Percentiles rank a stretch among this genome's conserved stretches.
Evolutionary conservation across 2,113 vertebrate species (phyloP).

Genomic region (Burhinus bistriatus): DNA sequence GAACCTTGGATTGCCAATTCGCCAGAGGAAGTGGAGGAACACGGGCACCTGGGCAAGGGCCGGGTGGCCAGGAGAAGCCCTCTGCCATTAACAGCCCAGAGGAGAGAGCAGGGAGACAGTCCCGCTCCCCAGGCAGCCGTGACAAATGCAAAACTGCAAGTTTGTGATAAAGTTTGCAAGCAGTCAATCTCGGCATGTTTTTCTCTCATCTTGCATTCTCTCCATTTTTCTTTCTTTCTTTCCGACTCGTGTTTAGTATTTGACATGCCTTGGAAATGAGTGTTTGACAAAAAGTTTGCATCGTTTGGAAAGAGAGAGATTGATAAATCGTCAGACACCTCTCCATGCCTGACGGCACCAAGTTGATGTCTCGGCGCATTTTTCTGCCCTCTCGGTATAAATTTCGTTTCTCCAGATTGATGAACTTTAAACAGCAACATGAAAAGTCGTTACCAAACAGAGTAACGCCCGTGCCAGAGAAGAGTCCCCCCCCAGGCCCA

Average conservation of each 20-base stretch:
- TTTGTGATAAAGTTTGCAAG: neutral
- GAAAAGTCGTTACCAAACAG: neutral
- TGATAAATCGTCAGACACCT: neutral
- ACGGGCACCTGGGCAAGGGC: neutral
- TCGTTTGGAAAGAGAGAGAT: neutral
- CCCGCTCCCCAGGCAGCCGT: fast-evolving
- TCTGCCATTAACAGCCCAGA: neutral
- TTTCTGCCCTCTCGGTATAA: neutral
- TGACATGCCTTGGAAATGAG: neutral
- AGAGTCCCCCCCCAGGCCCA: neutral
- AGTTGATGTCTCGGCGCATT: neutral
- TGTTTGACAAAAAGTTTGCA: neutral
- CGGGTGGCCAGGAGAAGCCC: neutral
- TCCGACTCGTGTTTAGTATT: neutral
- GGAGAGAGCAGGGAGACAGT: no score
- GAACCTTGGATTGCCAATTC: fast-evolving
- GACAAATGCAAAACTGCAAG: fast-evolving
- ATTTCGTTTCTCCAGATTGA: neutral
- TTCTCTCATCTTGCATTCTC: neutral
- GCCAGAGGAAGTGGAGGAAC: fast-evolving
- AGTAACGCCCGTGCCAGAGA: fast-evolving
- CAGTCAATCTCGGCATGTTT: neutral
- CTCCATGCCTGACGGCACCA: fast-evolving
- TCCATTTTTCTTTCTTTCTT: neutral
- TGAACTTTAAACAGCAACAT: neutral